phyloP scores from a whole-genome alignment of 2,888 invertebrate genomes.

The Harpagoxenus sublaevis region DNA sequence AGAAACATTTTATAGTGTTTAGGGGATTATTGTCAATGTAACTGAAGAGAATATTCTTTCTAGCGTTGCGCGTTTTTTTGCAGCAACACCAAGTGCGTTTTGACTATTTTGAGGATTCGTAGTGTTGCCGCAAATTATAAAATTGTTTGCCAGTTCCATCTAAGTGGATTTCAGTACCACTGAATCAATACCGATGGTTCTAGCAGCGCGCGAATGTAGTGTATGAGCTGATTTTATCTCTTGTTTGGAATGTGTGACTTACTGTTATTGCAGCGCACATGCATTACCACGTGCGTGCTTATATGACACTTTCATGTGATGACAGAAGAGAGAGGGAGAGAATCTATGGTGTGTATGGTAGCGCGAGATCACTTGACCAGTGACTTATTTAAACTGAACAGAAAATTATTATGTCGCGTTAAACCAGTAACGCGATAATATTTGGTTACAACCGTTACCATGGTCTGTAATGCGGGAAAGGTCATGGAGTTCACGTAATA shows the following conservation, averaged over 20 bases:
- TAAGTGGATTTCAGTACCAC: slow-evolving; percentile 26
- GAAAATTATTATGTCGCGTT: not conserved
- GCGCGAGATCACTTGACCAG: slow-evolving; percentile 84
- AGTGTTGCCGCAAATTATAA: slow-evolving; percentile 70
- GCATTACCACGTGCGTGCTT: slow-evolving; percentile 65
- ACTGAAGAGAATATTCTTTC: slow-evolving; percentile 57
- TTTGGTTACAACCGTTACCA: not conserved
- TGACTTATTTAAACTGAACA: slow-evolving; percentile 34
- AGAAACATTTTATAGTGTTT: slow-evolving; percentile 40
- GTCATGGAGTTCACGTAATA: not conserved
- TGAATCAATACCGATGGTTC: slow-evolving; percentile 70
- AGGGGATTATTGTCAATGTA: slow-evolving; percentile 64
- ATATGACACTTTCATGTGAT: slow-evolving; percentile 54
- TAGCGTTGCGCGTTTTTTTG: slow-evolving; percentile 74
- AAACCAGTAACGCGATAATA: not conserved
- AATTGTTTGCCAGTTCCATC: slow-evolving; percentile 63
- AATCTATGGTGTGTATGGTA: slow-evolving; percentile 70
- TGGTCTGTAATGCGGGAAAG: not conserved
- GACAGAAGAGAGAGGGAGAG: slow-evolving; percentile 49
- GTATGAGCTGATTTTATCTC: slow-evolving; percentile 67
- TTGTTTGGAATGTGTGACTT: slow-evolving; percentile 52
- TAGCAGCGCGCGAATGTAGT: slow-evolving; percentile 80
- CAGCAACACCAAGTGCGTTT: slow-evolving; percentile 59
- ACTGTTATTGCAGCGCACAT: slow-evolving; percentile 25
- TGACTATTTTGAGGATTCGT: slow-evolving; percentile 12